These are phyloP conservation scores for Palloptera scutellata DNA, from an alignment of 2,888 invertebrate genomes.

Conservation along the genomic window DNA sequence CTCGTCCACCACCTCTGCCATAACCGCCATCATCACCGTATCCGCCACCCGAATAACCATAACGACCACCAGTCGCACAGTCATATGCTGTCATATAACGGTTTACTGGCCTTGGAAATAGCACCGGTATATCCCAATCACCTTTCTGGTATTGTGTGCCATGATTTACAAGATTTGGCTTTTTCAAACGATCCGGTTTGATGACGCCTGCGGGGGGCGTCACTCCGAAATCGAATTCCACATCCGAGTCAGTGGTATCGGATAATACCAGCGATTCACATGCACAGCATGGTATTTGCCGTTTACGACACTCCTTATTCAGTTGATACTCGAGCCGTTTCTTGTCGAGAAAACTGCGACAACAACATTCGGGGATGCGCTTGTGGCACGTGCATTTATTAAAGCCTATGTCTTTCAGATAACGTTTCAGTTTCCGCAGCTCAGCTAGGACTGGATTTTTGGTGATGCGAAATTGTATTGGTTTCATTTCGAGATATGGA, in stretches of 20 bases:
- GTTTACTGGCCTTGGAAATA: constrained; percentile 50
- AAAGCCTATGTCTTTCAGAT: constrained; percentile 68
- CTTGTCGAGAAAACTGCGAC: constrained; percentile 61
- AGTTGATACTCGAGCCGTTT: constrained; percentile 66
- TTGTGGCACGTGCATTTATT: constrained; percentile 67
- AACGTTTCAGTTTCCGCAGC: constrained; percentile 67
- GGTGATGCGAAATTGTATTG: constrained; percentile 73
- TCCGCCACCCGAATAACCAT: constrained; percentile 32
- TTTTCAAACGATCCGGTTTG: constrained; percentile 67
- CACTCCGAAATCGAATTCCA: constrained; percentile 76
- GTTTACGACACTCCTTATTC: constrained; percentile 63
- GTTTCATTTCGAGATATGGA: constrained; percentile 74
- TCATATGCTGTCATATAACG: constrained; percentile 50
- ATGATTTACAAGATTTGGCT: constrained; percentile 66
- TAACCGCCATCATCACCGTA: constrained; percentile 27
- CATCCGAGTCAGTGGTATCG: constrained; percentile 65
- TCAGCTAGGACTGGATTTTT: constrained; percentile 67
- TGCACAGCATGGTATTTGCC: constrained; percentile 45
- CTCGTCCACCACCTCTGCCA: constrained; percentile 23
- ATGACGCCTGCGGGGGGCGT: constrained; percentile 77
- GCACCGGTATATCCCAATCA: constrained; percentile 64
- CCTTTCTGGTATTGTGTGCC: constrained; percentile 71
- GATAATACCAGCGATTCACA: constrained; percentile 50
- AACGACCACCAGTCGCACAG: constrained; percentile 50
- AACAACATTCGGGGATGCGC: constrained; percentile 62